Conservation (phyloP, 2,113 vertebrate genomes). For the cattle (Bos taurus) region DNA sequence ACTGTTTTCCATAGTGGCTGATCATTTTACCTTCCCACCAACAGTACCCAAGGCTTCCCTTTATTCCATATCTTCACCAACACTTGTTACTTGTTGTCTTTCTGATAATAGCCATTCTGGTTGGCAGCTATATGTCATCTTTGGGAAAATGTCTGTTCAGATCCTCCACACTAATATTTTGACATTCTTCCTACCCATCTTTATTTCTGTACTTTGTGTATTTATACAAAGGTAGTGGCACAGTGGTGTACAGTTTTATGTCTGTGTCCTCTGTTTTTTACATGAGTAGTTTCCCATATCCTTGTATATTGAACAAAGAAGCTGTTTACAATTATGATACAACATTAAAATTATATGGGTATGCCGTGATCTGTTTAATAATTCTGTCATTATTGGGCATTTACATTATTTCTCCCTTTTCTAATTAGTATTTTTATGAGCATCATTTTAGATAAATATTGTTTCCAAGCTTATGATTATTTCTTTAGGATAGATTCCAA, state of each 20-base stretch:
- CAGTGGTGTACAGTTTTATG: background rate
- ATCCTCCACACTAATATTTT: background rate
- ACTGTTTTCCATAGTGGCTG: background rate
- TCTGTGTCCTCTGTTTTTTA: background rate
- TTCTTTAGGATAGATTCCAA: slow-evolving; percentile 10
- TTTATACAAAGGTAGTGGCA: background rate
- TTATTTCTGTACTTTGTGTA: background rate
- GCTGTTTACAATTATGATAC: background rate
- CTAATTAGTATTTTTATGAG: slow-evolving; percentile 18
- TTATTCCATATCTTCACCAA: background rate
- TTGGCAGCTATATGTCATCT: background rate
- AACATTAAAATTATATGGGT: slow-evolving; percentile 7
- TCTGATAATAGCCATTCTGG: background rate
- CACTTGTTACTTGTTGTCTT: background rate
- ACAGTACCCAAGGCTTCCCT: background rate
- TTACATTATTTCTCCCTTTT: background rate
- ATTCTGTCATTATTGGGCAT: background rate
- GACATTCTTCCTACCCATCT: background rate
- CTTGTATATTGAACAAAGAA: background rate
- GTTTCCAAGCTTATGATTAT: background rate
- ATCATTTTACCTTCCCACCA: background rate
- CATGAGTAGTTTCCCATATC: background rate
- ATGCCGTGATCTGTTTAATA: background rate
- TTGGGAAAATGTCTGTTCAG: background rate
- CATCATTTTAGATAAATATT: background rate